Conservation (phyloP, 2,113 vertebrate species). For the Lagopus leucura region DNA sequence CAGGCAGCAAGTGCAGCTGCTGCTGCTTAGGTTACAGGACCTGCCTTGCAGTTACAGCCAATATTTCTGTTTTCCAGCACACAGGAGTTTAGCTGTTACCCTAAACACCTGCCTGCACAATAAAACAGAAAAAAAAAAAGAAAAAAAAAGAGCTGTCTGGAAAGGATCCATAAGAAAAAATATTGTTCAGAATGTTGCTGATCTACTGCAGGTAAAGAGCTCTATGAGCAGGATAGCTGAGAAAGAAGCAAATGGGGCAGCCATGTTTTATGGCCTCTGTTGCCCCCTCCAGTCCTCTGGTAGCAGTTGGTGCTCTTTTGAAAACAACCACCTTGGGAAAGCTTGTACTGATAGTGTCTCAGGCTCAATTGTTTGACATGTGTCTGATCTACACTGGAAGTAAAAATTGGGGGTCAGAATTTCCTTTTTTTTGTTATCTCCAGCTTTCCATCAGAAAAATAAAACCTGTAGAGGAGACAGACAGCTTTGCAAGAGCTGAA, state of each 20-base stretch:
- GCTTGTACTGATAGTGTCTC: background rate
- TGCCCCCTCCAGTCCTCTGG: constrained; percentile 68
- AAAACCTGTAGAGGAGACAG: background rate
- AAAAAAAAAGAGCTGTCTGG: background rate
- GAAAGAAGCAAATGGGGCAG: background rate
- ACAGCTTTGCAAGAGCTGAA: background rate
- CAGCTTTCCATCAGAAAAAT: background rate
- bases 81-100: background rate
- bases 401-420: background rate
- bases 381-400: background rate
- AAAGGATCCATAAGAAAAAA: background rate
- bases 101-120: background rate
- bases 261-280: constrained; percentile 63
- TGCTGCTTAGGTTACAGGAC: background rate
- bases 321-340: constrained; percentile 18
- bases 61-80: background rate
- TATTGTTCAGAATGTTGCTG: background rate
- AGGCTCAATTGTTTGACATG: background rate
- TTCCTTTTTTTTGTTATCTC: background rate
- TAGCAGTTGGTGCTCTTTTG: constrained; percentile 30
- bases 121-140: background rate
- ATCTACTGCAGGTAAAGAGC: background rate
- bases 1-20: background rate
- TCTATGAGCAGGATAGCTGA: background rate
- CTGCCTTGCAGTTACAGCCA: background rate